Percentiles rank a stretch among this genome's conserved stretches.
These are phyloP conservation scores for Myotis pilosus DNA, from an alignment of 2,797 vertebrate genomes.

Conservation along the genomic window DNA sequence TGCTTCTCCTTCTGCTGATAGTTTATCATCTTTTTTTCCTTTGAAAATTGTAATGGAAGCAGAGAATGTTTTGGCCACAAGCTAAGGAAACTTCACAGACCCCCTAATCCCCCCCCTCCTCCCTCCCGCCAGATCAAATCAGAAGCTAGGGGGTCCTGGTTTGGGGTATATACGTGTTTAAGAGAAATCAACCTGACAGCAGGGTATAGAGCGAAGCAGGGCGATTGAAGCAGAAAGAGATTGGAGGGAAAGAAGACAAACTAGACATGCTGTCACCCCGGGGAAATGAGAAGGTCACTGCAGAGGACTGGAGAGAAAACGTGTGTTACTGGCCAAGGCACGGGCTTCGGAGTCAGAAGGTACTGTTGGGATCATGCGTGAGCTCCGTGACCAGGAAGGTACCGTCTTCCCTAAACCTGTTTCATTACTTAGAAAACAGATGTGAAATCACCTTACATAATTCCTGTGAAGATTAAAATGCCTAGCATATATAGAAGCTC, in stretches of 20 bases:
- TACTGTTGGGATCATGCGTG: not conserved
- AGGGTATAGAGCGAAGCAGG: not conserved
- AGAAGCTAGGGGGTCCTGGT: not conserved
- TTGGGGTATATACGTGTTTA: not conserved
- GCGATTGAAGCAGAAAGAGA: not conserved
- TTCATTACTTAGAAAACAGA: not conserved
- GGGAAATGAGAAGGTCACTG: not conserved
- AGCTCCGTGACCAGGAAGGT: not conserved
- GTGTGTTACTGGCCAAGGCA: not conserved
- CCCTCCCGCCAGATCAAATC: not conserved
- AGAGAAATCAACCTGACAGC: not conserved
- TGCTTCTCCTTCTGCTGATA: not conserved
- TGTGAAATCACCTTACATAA: not conserved
- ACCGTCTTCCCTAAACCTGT: not conserved
- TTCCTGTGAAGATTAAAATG: not conserved
- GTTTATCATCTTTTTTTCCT: not conserved
- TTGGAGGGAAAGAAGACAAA: not conserved
- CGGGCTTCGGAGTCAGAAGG: not conserved
- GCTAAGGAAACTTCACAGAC: not conserved
- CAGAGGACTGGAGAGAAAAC: not conserved
- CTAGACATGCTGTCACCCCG: too few relatives aligned
- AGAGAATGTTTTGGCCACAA: not conserved
- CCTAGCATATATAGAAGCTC: not conserved
- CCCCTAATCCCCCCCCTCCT: too few relatives aligned
- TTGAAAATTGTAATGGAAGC: not conserved